Evolutionary conservation across 2,797 vertebrate species (phyloP).

Genomic region (Acropternis orthonyx): DNA sequence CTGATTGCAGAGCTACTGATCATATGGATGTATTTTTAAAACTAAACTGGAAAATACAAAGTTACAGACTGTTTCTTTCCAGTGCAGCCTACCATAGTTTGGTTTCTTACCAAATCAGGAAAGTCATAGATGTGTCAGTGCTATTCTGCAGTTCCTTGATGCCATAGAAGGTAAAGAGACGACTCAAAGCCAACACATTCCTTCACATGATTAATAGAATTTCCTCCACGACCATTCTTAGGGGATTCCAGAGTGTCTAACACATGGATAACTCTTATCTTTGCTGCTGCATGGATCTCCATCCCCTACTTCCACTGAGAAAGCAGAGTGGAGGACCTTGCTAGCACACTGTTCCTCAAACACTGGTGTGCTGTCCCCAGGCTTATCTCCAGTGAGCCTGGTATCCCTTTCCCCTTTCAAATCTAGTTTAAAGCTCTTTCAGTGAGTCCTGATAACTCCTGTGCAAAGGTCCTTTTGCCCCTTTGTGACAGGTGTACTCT

Average conservation of each 20-base stretch:
- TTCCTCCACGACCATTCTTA: neutral
- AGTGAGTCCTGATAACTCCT: neutral
- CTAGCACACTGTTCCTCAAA: neutral
- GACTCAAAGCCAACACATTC: neutral
- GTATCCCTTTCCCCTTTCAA: neutral
- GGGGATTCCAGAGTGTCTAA: neutral
- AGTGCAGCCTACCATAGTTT: neutral
- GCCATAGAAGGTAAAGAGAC: neutral
- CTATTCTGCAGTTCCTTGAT: neutral
- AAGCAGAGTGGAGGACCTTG: neutral
- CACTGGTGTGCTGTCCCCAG: neutral
- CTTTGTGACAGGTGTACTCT: neutral
- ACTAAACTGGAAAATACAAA: neutral
- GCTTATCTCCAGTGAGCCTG: neutral
- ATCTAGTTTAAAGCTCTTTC: neutral
- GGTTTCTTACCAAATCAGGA: neutral
- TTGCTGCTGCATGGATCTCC: neutral
- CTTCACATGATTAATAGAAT: neutral
- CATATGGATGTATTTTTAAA: neutral
- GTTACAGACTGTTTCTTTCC: neutral
- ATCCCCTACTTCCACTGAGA: neutral
- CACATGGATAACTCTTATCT: neutral
- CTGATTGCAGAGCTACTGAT: neutral
- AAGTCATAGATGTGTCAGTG: neutral
- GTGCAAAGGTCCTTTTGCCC: neutral